These are phyloP conservation scores for Eupelmus urozonus DNA, from an alignment of 2,888 invertebrate genomes.

Conservation along the genomic window DNA sequence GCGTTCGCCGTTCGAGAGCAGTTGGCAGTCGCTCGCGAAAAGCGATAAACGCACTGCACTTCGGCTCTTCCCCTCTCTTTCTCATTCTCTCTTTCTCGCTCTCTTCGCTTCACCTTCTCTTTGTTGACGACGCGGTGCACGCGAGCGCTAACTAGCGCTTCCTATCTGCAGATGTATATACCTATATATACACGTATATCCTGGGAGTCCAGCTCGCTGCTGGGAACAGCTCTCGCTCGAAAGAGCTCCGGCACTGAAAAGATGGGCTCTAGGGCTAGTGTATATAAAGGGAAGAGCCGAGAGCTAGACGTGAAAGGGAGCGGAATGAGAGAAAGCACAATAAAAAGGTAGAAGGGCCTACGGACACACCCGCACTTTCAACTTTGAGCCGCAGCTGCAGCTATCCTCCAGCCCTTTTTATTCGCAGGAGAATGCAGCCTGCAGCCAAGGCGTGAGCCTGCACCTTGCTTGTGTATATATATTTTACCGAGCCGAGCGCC, in stretches of 20 bases:
- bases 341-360: slow-evolving; percentile 5
- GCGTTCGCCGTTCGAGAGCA: too few relatives aligned
- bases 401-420: background rate
- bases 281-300: background rate
- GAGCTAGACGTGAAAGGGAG: background rate
- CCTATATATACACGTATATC: too few relatives aligned
- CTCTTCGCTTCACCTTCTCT: too few relatives aligned
- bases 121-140: too few relatives aligned
- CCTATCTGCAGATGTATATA: background rate
- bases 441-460: too few relatives aligned
- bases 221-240: slow-evolving; percentile 39
- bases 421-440: background rate
- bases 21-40: background rate
- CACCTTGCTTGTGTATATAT: slow-evolving; percentile 31
- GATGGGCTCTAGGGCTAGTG: background rate
- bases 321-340: background rate
- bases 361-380: slow-evolving; percentile 45
- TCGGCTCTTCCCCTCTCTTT: background rate
- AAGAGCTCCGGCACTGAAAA: background rate
- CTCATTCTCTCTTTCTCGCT: slow-evolving; percentile 9
- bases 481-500: background rate
- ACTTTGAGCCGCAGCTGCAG: slow-evolving; percentile 7
- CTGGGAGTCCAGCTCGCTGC: too few relatives aligned
- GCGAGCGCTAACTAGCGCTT: too few relatives aligned
- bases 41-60: slow-evolving; percentile 9